Evolutionary conservation across 2,113 vertebrate genomes (phyloP), one percentile per base, ranked within the genome.

Genomic region (Syrmaticus mikado): DNA sequence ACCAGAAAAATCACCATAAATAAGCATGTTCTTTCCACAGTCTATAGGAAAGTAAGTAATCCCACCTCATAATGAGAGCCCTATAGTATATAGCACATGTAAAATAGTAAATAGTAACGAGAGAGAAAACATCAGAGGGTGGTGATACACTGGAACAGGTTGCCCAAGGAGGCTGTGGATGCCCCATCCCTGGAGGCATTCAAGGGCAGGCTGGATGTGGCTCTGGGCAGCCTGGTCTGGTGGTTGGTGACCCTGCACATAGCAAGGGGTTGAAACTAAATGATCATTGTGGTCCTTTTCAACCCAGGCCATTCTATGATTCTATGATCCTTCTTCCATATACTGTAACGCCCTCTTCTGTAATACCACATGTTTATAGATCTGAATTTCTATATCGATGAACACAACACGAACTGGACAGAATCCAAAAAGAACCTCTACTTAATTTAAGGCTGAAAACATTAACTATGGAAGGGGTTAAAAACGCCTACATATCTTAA

Each of bases 381-480:
- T 32, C 25, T 28, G 36, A 87, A 87, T 73, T 86, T 61, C 71
- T 79, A 2, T 28, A 62, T 3, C 36, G 17, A 72, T 58, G 66
- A 73, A n/a, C 13, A 20, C 50, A 27, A 19, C 36, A 89, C 27
- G 76, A 79, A 70, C 20, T 58, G 67, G 58, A 76, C n/a, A 38
- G 43, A 72, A 20, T 38, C 60, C 71, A 93, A 25, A 15, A 53
- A 8, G 78, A 61, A 78, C 24, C 40, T 64, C 27, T 24, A 36
- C 38, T 68, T 92, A 65, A 40, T 91, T 85, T 77, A 95, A 66
- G 22, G 53, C n/a, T 79, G 40, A 82, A 90, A 79, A 76, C 27
- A 41, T 45, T 53, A 89, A 79, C 55, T 30, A 7, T 32, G 21
- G 27, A 28, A 82, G 41, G 58, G 11, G 76, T 92, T 43, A 1